phyloP scores from a whole-genome alignment of 92 coral and sea anemone genomes.

The Umimayanthus kanabou region DNA sequence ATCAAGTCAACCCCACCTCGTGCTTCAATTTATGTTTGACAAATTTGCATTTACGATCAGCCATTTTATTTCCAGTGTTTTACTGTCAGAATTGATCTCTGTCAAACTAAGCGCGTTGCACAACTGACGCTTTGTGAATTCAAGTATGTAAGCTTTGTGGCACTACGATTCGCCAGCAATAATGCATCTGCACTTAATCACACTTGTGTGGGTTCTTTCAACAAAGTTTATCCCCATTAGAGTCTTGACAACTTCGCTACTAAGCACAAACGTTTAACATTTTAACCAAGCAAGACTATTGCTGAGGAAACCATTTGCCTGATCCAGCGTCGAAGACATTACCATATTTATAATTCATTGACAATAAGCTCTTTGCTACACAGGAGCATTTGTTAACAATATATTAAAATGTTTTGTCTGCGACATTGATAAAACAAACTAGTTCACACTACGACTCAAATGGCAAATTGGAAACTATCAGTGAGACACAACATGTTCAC shows the following conservation, averaged over 20 bases:
- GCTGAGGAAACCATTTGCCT: constrained; percentile 33
- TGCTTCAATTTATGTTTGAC: constrained; percentile 13
- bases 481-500: constrained; percentile 26
- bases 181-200: constrained; percentile 30
- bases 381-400: constrained; percentile 23
- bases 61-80: constrained; percentile 17
- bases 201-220: constrained; percentile 32
- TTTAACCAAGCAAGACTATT: neutral
- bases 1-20: constrained; percentile 14
- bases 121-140: neutral
- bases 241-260: constrained; percentile 36
- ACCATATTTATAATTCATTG: constrained; percentile 26
- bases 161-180: neutral
- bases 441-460: constrained; percentile 29
- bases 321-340: neutral
- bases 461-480: constrained; percentile 44
- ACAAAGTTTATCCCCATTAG: constrained; percentile 42
- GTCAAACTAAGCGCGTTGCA: constrained; percentile 19
- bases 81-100: constrained; percentile 27
- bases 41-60: constrained; percentile 23
- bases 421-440: constrained; percentile 38
- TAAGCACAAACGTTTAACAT: constrained; percentile 32
- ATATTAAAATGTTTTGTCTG: constrained; percentile 34
- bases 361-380: constrained; percentile 29
- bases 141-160: neutral